Evolutionary conservation across 1,140 invertebrate genomes (phyloP).

Genomic region (Epicauta chinensis): DNA sequence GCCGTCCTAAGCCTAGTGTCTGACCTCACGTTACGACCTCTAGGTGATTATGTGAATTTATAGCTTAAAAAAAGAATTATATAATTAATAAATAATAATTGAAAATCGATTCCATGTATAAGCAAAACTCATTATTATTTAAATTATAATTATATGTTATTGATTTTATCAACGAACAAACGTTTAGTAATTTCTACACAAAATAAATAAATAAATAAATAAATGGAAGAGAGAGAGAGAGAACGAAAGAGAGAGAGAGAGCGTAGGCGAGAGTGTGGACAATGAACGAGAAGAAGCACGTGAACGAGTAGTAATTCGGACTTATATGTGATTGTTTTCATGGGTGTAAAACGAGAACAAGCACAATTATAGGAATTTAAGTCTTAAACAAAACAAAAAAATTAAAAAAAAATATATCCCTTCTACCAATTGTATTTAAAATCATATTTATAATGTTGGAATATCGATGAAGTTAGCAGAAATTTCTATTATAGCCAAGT

Average conservation of each 20-base stretch:
- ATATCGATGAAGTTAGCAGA: conserved; percentile 2
- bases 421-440: conserved; percentile 1
- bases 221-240: too few species aligned
- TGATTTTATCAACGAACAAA: conserved; percentile 25
- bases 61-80: conserved; percentile 17
- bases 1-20: conserved; percentile 31
- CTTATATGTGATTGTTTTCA: conserved; percentile 26
- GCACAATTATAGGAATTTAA: not conserved
- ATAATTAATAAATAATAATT: conserved; percentile 2
- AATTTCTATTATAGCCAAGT: conserved; percentile 11
- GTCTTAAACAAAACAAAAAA: too few species aligned
- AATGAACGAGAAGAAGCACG: conserved; percentile 22
- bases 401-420: not conserved
- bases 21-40: conserved; percentile 34
- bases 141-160: conserved; percentile 4
- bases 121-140: conserved; percentile 6
- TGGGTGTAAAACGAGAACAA: not conserved
- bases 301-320: conserved; percentile 22
- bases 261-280: too few species aligned
- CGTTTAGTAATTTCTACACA: conserved; percentile 18
- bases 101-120: conserved; percentile 1
- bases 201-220: too few species aligned
- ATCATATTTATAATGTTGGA: conserved; percentile 10
- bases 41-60: conserved; percentile 36
- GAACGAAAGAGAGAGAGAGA: too few species aligned